phyloP scores from a whole-genome alignment of 2,113 vertebrate species.

The Bostrychus sinensis region DNA sequence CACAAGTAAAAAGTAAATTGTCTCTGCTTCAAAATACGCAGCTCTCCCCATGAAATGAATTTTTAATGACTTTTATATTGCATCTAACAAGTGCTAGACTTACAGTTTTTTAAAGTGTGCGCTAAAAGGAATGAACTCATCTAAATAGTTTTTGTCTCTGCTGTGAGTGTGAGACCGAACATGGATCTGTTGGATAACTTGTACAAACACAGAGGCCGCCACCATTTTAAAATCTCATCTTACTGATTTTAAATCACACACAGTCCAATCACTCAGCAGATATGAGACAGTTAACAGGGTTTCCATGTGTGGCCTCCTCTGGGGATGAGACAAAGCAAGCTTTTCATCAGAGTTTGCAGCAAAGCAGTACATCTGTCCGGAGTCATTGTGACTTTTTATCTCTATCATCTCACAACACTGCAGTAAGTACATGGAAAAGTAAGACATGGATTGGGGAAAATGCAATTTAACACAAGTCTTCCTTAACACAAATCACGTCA shows the following conservation, averaged over 20 bases:
- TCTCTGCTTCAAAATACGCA: slow-evolving; percentile 26
- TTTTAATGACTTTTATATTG: slow-evolving; percentile 67
- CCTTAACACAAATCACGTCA: too few species aligned
- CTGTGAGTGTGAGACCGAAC: slow-evolving; percentile 30
- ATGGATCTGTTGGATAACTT: slow-evolving; percentile 18
- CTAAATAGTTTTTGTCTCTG: slow-evolving; percentile 36
- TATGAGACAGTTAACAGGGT: background rate
- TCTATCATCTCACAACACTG: too few species aligned
- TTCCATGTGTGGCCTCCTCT: slow-evolving; percentile 13
- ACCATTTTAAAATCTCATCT: slow-evolving; percentile 24
- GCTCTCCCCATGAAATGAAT: slow-evolving; percentile 52
- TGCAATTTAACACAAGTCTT: too few species aligned
- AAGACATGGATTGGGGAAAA: too few species aligned
- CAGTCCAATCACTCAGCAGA: slow-evolving; percentile 15
- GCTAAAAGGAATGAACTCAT: slow-evolving; percentile 39
- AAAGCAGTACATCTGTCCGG: background rate
- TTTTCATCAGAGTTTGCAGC: slow-evolving; percentile 7
- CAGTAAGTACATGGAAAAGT: too few species aligned
- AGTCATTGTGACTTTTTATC: background rate
- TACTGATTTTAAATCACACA: slow-evolving; percentile 29
- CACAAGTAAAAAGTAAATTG: slow-evolving; percentile 50
- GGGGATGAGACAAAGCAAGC: slow-evolving; percentile 11
- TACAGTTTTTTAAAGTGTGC: slow-evolving; percentile 37
- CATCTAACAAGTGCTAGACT: slow-evolving; percentile 27
- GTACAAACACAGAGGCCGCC: slow-evolving; percentile 17